Evolutionary conservation across 2,888 invertebrate species (phyloP).

Genomic region (Drosophila tripunctata): DNA sequence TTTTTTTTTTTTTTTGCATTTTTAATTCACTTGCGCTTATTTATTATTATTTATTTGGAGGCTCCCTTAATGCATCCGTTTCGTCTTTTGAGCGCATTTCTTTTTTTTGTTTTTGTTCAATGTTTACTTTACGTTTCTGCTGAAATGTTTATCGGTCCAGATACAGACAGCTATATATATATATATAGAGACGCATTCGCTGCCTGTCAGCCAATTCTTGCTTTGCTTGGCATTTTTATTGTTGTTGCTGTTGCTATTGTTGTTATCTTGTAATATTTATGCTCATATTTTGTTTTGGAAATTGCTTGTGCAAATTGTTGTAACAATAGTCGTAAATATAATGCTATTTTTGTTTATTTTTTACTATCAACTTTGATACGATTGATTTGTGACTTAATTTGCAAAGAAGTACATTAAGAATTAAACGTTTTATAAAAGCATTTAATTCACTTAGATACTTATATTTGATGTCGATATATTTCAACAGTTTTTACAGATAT

Average conservation of each 20-base stretch:
- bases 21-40: slow-evolving; percentile 46
- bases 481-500: too few relatives aligned
- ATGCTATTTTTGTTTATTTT: not conserved
- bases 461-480: too few relatives aligned
- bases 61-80: slow-evolving; percentile 51
- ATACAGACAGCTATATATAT: slow-evolving; percentile 5
- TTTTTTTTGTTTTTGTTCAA: not conserved
- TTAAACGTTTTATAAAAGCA: too few relatives aligned
- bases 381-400: not conserved
- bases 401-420: too few relatives aligned
- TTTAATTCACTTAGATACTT: too few relatives aligned
- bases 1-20: slow-evolving; percentile 21
- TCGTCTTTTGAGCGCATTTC: slow-evolving; percentile 28
- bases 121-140: slow-evolving; percentile 12
- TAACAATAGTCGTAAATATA: slow-evolving; percentile 19
- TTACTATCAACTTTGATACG: not conserved
- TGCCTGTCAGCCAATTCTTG: slow-evolving; percentile 29
- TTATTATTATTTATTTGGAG: slow-evolving; percentile 54
- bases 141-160: slow-evolving; percentile 51
- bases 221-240: slow-evolving; percentile 12
- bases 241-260: slow-evolving; percentile 9
- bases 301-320: slow-evolving; percentile 22
- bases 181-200: not conserved
- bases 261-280: slow-evolving; percentile 40
- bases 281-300: slow-evolving; percentile 16